Evolutionary conservation across 2,113 vertebrate species (phyloP).

Genomic region (Fregetta grallaria): DNA sequence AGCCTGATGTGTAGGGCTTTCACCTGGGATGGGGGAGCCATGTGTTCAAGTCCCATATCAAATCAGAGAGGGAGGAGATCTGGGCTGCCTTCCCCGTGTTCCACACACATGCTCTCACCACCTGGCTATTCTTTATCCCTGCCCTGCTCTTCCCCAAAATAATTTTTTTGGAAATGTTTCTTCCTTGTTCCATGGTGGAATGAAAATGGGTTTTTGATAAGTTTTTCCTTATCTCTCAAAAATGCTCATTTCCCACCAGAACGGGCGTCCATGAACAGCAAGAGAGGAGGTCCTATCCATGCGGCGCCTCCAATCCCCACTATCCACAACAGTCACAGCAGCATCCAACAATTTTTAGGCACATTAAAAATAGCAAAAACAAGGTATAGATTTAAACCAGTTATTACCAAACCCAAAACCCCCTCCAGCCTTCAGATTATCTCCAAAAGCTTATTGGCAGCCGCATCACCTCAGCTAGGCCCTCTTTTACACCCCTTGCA

Average conservation of each 20-base stretch:
- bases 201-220: neutral
- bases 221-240: neutral
- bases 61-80: neutral
- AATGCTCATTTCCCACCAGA: neutral
- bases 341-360: neutral
- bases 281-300: neutral
- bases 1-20: neutral
- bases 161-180: neutral
- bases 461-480: neutral
- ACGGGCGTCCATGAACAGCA: neutral
- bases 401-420: neutral
- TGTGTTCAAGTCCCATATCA: neutral
- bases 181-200: neutral
- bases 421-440: neutral
- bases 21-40: neutral
- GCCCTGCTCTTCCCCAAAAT: neutral
- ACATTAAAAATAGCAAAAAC: neutral
- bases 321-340: neutral
- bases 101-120: neutral
- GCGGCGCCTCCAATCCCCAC: neutral
- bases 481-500: neutral
- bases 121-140: neutral
- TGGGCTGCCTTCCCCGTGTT: accelerated
- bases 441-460: neutral
- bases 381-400: neutral